phyloP scores from a whole-genome alignment of 2,113 vertebrate species.

The Blennius ocellaris region DNA sequence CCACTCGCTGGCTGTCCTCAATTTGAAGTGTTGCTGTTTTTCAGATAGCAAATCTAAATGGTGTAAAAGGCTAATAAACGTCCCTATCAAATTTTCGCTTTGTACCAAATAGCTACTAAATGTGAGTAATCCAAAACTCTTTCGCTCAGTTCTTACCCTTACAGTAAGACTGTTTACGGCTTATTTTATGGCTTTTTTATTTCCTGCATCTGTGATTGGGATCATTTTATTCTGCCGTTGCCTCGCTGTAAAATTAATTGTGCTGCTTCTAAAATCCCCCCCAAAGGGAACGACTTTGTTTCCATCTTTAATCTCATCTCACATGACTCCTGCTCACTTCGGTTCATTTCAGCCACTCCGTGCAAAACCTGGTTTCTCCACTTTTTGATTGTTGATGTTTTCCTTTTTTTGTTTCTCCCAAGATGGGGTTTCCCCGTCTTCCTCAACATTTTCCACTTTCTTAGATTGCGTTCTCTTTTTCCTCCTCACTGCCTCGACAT shows the following conservation, averaged over 20 bases:
- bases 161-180: conserved; percentile 1
- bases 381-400: background rate
- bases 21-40: no score
- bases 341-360: conserved; percentile 37
- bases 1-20: no score
- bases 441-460: conserved; percentile 34
- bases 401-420: conserved; percentile 22
- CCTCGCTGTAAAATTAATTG: conserved; percentile 42
- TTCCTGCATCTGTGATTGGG: conserved; percentile 2
- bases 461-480: conserved; percentile 25
- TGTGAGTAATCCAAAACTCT: background rate
- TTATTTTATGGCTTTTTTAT: conserved; percentile 22
- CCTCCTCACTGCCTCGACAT: conserved; percentile 5
- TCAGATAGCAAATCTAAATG: no score
- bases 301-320: conserved; percentile 51
- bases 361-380: conserved; percentile 38
- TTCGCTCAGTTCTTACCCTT: background rate
- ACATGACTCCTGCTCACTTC: conserved; percentile 53
- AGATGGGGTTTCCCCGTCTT: conserved; percentile 52
- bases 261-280: conserved; percentile 38
- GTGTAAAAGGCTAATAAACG: background rate
- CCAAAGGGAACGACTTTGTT: conserved; percentile 34
- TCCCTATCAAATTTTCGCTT: conserved; percentile 10
- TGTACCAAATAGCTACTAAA: background rate
- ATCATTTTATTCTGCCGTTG: conserved; percentile 14